Evolutionary conservation across 1,140 invertebrate species (phyloP), one percentile per base, ranked within the genome.

Genomic region (Habropoda laboriosa): DNA sequence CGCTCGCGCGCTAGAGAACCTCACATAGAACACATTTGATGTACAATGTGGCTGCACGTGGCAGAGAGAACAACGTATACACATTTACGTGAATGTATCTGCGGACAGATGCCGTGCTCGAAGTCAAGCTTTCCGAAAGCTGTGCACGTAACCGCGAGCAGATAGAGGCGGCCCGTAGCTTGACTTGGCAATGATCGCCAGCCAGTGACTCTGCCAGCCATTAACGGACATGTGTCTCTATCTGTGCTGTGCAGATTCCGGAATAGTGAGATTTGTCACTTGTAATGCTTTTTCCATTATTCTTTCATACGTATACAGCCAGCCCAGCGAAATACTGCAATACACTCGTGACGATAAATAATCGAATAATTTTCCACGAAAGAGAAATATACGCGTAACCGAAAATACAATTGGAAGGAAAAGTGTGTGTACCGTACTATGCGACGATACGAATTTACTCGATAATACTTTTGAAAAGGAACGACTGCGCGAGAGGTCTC

Each of bases 181-280:
- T 83, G 79, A 87, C 87, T 92, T 92, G 91, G 91, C 91, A 92
- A 92, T 93, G 92, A 92, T 93, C 91, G 90, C 89, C 90, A 92
- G 83, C 91, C 88, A 90, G 91, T 89, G 90, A 90, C 91, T 90
- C 83, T 90, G 90, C 88, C 89, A 89, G 86, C 91, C 91, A 93
- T 93, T 93, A 92, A 92, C 90, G 87, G 89, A 92, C 90, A 92
- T 89, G 89, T 92, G 90, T 92, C 92, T 90, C 89, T 89, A 90
- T 90, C 87, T 80, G 81, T 82, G 79, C 82, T 85, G n/a, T n/a
- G 83, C 81, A 68, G 81, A 63, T 72, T 80, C 71, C 57, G 35
- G 81, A 78, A 85, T 81, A 81, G 77, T 72, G 79, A 80, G 84
- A 87, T 85, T 89, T 88, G 83, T 88, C 86, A 77, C 71, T 24